Evolutionary conservation across 2,797 vertebrate species (phyloP), one percentile per base, ranked within the genome.

Genomic region (Phalanger gymnotis): DNA sequence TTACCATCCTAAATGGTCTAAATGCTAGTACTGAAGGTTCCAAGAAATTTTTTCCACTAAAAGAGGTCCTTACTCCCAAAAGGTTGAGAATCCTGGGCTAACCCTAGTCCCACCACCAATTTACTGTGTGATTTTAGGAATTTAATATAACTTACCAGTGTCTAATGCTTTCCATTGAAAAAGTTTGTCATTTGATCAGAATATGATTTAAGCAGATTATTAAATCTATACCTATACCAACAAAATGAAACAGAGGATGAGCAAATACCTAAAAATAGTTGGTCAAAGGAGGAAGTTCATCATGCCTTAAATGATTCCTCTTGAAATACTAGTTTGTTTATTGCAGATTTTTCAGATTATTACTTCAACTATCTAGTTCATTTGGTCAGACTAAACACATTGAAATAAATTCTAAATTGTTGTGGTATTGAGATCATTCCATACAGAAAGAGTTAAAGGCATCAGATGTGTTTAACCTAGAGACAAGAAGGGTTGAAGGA

Each of bases 321-420:
- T 22, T 73, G n/a, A 73, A 81, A 81, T 40, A 5, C n/a, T 47
- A 2, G 7, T 66, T 66, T 40, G 19, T 81, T 73, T 19, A 73
- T 40, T 19, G 14, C 9, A 73, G n/a, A 81, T 40, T 40, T 81
- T 81, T 81, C 66, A 81, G 66, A 81, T 81, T 47, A 22, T 47
- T 81, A 40, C 55, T 93, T 94, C 53, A 95, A 22, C 51, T 52
- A 91, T 66, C 27, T 90, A 54, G 30, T 94, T 95, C 90, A 16
- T n/a, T 92, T 94, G 31, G 51, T 92, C 96, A 91, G 90, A 90
- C 47, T 7, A 90, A 61, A 61, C 31, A 95, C 0, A 91, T 4
- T 14, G 61, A 92, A 66, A 19, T 93, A 28, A 54, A 96, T 90
- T 66, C 3, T 16, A n/a, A 73, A 73, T 40, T 73, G 47, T 40